Percentiles rank a stretch among this genome's conserved stretches.
phyloP scores from a whole-genome alignment of 1,140 invertebrate species.

The Condylostylus longicornis region DNA sequence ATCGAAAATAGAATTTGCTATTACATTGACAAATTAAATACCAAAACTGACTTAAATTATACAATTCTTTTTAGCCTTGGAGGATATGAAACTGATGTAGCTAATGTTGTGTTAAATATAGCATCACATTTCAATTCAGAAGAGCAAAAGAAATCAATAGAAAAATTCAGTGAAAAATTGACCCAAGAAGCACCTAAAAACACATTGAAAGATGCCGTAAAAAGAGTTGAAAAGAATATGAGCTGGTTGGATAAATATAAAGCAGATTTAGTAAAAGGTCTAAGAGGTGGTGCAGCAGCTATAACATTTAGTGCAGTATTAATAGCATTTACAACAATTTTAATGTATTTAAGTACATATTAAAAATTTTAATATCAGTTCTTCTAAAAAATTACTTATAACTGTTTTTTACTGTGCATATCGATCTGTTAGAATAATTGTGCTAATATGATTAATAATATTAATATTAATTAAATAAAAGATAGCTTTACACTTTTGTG shows the following conservation, averaged over 20 bases:
- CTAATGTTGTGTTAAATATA: constrained; percentile 23
- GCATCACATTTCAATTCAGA: constrained; percentile 25
- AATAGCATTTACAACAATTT: constrained; percentile 12
- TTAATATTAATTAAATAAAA: too few relatives aligned
- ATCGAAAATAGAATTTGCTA: too few relatives aligned
- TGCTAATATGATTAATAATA: too few relatives aligned
- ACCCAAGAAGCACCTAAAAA: constrained; percentile 12
- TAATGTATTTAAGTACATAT: constrained; percentile 18
- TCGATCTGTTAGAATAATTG: too few relatives aligned
- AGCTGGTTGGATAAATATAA: constrained; percentile 18
- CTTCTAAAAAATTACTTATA: background rate
- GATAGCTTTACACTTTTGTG: too few relatives aligned
- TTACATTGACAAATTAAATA: background rate
- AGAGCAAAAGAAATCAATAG: constrained; percentile 17
- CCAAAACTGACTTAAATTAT: constrained; percentile 7
- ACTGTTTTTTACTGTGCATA: constrained; percentile 7
- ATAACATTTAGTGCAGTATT: constrained; percentile 16
- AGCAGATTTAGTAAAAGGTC: constrained; percentile 13
- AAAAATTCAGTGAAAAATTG: constrained; percentile 5
- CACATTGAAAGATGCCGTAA: constrained; percentile 15
- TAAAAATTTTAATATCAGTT: too few relatives aligned
- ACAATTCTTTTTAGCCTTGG: constrained; percentile 13
- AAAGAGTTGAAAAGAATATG: constrained; percentile 15
- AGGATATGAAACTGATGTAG: constrained; percentile 22
- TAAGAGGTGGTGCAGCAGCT: constrained; percentile 14